Base-by-base conservation (phyloP, 2,888 invertebrate species). In the Catocala nupta region DNA sequence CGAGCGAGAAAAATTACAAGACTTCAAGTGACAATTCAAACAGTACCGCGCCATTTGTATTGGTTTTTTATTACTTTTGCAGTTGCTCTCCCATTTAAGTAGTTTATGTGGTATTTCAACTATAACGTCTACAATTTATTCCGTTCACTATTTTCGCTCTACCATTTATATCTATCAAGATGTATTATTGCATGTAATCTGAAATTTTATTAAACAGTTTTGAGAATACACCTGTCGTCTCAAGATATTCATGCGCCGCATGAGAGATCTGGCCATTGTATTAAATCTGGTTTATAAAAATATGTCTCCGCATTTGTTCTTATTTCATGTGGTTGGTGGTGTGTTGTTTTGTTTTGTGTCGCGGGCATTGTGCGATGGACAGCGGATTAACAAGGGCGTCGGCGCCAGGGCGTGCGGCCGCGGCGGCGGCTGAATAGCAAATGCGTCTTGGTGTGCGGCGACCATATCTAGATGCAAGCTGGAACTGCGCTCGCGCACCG, bases 341-440 rank as follows among this genome's bases (percentile, higher is more conserved):
- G 54, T 65, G 49, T 75, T 75, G 81, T 88, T 89, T 88, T 87
- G 74, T 87, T 89, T 89, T 88, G 55, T 86, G 80, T 83, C 75
- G 73, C 68, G 71, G 75, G 81, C 81, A 82, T 87, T 85, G 87
- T 86, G 87, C 90, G 90, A 90, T 89, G 90, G 88, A 87, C 88
- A 86, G 75, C 77, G 91, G 91, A 90, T 93, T 91, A 92, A 91
- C 92, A 90, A 85, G 86, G 83, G 83, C 83, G 83, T 82, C 88
- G 92, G 93, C 92, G 93, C 92, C 92, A 85, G 80, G 74, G 80
- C 80, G 78, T 84, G 82, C 83, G 78, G 77, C 69, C 73, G 67
- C 75, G 70, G 78, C 78, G 80, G 83, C 81, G 84, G 80, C 80
- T 77, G 91, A 84, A 89, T 91, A 88, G 89, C 89, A 89, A 92